Evolutionary conservation across 2,888 invertebrate genomes (phyloP), one percentile per base, ranked within the genome.

Genomic region (Ferdinandea cuprea): DNA sequence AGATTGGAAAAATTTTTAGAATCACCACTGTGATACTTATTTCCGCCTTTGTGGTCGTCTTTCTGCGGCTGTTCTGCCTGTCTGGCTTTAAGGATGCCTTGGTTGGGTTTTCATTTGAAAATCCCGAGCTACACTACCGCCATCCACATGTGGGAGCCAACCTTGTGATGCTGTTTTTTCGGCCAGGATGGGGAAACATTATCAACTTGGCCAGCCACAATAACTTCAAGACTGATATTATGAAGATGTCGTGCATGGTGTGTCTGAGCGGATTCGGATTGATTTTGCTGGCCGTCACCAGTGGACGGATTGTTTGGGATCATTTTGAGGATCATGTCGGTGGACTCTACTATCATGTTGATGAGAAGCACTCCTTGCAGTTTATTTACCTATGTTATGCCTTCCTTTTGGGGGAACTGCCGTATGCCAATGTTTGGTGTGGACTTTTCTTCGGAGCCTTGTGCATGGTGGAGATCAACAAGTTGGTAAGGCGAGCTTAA

Each of bases 191-290:
- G 94, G 96, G 96, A 25, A 95, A 95, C 15, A 93, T 96, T 48
- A 92, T 96, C 66, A 95, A 95, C 87, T 94, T 96, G 93, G 95
- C 96, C 59, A 96, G 96, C 89, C 96, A 95, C 89, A 96, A 96
- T 89, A 92, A 93, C 85, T 96, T 96, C 87, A 92, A 93, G 86
- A 95, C 95, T 87, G 94, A 94, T 86, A 95, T 94, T 86, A 92
- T 94, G 58, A 87, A 87, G 6, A 72, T 88, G 19, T 88, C 87
- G 5, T 68, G 88, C 44, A 89, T 89, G 89, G 88, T 88, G 50
- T 87, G 88, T 21, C 30, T 88, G 0, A 89, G 88, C 7, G 89
- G 89, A 48, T 80, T 89, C 3, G 66, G 87, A 1, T 81, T 90
- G 65, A 87, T 88, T 0, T 17, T 89, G 13, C 87, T 89, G 86